Evolutionary conservation across 2,888 invertebrate species (phyloP), one percentile per base, ranked within the genome.

Genomic region (Tribolium freemani): DNA sequence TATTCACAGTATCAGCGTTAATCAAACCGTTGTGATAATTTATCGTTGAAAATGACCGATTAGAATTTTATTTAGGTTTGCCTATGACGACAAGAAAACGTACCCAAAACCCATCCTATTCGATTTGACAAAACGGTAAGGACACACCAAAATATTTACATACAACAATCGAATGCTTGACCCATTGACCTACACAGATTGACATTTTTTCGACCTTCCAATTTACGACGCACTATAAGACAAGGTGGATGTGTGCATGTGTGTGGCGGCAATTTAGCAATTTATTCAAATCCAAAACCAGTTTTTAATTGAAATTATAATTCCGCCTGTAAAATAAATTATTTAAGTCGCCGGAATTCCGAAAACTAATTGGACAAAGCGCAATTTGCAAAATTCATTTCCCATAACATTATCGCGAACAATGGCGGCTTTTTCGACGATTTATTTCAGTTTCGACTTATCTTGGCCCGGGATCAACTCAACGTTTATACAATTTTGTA

Each of bases 371-470:
- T 54, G 8, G 38, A 16, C 50, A 4, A 46, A 13, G 38, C 31
- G 30, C 54, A 64, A 64, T 64, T 54, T 54, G 64, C 54, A 13
- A 45, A 54, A 64, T 64, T 64, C 50, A 64, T 54, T 64, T 64
- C 64, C 64, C 64, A 64, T 38, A 64, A 64, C 64, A 26, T 26
- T 26, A 45, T 31, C 13, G 44, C 20, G 53, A 53, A 64, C 64
- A 64, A 64, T 64, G 54, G 63, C 5, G 0, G 16, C 50, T 50
- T 64, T 64, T 64, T 20, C 8, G 38, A 38, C 51, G 38, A 50
- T 63, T 63, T 63, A 51, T 63, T 31, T 51, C 9, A 2, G 2
- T 1, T 45, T 45, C 8, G 58, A 63, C n/a, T 51, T 54, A 64
- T 64, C 64, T 54, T 64, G 64, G 64, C 64, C 31, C 38, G 31